Percentiles rank a stretch among this genome's conserved stretches.
Evolutionary conservation across 2,113 vertebrate genomes (phyloP).

Genomic region (Acinonyx jubatus): DNA sequence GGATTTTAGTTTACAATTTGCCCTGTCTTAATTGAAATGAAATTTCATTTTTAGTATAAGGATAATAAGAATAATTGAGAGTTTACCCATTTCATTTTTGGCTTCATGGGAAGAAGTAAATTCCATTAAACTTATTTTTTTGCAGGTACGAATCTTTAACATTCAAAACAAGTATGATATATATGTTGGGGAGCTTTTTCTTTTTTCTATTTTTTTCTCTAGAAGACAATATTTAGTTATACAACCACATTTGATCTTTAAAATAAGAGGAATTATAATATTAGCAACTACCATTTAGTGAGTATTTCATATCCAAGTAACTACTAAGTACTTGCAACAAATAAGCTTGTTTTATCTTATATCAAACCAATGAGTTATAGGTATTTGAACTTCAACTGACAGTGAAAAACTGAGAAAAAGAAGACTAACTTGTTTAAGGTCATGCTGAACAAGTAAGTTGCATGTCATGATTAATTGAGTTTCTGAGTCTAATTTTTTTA

Average conservation of each 20-base stretch:
- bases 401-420: not conserved
- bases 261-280: not conserved
- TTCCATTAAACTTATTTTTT: not conserved
- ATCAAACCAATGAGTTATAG: not conserved
- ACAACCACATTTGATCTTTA: not conserved
- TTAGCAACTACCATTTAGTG: not conserved
- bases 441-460: not conserved
- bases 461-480: not conserved
- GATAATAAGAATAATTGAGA: not conserved
- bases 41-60: not conserved
- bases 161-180: not conserved
- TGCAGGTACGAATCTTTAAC: not conserved
- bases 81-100: not conserved
- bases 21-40: not conserved
- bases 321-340: not conserved
- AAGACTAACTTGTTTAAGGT: not conserved
- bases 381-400: not conserved
- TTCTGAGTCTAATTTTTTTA: not conserved
- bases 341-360: not conserved
- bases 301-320: not conserved
- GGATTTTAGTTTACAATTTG: slow-evolving; percentile 4
- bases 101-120: not conserved
- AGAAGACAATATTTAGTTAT: not conserved
- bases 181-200: not conserved
- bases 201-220: not conserved